phyloP scores from a whole-genome alignment of 2,797 vertebrate genomes.

The Bufotes viridis region DNA sequence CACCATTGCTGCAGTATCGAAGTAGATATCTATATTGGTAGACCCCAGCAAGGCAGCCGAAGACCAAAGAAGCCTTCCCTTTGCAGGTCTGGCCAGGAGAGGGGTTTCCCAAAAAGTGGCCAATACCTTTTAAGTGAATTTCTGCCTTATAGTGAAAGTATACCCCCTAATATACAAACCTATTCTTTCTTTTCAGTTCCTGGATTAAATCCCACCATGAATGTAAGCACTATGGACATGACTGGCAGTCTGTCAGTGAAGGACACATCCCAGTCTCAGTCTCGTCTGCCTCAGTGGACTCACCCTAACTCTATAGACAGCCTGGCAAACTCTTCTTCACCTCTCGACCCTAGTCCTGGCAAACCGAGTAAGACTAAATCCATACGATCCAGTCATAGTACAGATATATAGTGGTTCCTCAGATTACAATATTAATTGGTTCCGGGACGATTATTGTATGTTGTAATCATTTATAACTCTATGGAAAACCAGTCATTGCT shows the following conservation, averaged over 20 bases:
- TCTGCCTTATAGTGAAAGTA: background rate
- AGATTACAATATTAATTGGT: too few relatives aligned
- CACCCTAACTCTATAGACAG: conserved; percentile 95
- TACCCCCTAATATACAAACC: conserved; percentile 15
- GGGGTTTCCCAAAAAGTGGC: too few relatives aligned
- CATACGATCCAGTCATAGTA: background rate
- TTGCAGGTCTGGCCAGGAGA: too few relatives aligned
- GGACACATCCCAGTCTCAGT: conserved; percentile 94
- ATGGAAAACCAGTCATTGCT: too few relatives aligned
- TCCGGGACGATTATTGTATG: too few relatives aligned
- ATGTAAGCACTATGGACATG: conserved; percentile 96
- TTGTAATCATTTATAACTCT: too few relatives aligned
- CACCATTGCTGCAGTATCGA: too few relatives aligned
- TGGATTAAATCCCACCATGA: conserved; percentile 95
- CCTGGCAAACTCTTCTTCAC: conserved; percentile 88
- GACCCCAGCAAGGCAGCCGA: too few relatives aligned
- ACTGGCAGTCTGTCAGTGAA: conserved; percentile 89
- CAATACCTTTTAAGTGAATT: background rate
- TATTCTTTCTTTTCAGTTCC: conserved; percentile 73
- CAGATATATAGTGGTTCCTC: background rate
- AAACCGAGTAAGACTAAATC: conserved; percentile 84
- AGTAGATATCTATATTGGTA: too few relatives aligned
- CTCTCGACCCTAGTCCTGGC: conserved; percentile 92
- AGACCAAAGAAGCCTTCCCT: too few relatives aligned
- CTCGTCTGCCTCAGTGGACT: conserved; percentile 98